Evolutionary conservation across 2,888 invertebrate genomes (phyloP).

Genomic region (Caenorhabditis macrosperma): DNA sequence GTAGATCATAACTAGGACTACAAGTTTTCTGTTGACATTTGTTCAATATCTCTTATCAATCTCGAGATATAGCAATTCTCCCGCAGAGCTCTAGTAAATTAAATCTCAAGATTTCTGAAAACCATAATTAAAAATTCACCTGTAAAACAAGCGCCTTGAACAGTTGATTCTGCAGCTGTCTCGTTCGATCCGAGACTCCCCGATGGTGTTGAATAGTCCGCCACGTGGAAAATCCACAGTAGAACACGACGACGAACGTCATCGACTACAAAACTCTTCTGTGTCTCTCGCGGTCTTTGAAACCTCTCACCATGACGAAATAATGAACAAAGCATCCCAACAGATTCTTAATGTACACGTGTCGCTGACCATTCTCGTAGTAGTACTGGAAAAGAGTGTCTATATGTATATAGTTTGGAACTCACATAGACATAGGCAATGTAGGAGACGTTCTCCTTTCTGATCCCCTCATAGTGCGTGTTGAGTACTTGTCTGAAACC

Average conservation of each 20-base stretch:
- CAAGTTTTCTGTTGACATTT: too few species aligned
- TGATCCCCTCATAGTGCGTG: constrained; percentile 41
- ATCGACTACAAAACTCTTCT: constrained; percentile 23
- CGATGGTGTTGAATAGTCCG: constrained; percentile 29
- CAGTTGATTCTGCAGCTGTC: constrained; percentile 45
- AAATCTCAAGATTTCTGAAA: too few species aligned
- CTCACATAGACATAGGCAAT: constrained; percentile 51
- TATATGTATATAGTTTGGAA: not conserved
- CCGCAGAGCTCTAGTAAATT: too few species aligned
- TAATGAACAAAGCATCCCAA: constrained; percentile 48
- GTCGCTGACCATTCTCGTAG: constrained; percentile 25
- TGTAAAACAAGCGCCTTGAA: constrained; percentile 52
- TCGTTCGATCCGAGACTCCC: constrained; percentile 33
- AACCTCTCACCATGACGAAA: constrained; percentile 46
- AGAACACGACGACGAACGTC: constrained; percentile 39
- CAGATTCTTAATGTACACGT: constrained; percentile 40
- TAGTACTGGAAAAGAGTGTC: constrained; percentile 36
- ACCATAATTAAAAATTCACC: too few species aligned
- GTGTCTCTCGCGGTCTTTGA: not conserved
- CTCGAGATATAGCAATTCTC: too few species aligned
- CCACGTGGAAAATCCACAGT: constrained; percentile 46
- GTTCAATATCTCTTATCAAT: too few species aligned
- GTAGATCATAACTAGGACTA: too few species aligned
- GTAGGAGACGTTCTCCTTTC: constrained; percentile 45
- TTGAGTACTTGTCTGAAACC: constrained; percentile 31